Evolutionary conservation across 2,113 vertebrate species (phyloP).

Genomic region (Rhabdornis inornatus): DNA sequence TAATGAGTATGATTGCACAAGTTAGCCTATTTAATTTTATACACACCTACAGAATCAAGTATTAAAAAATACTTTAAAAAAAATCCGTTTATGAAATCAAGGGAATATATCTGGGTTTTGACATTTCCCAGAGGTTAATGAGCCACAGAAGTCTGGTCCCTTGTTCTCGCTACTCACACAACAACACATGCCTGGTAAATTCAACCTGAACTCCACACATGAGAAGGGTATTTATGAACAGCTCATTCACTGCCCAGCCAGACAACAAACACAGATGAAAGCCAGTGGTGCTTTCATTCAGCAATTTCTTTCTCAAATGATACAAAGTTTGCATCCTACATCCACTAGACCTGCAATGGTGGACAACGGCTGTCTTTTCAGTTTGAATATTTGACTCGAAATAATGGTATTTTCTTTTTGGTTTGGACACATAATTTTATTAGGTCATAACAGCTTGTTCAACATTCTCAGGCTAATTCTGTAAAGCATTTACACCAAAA

Average conservation of each 20-base stretch:
- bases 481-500: neutral
- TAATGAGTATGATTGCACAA: neutral
- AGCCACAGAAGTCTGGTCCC: neutral
- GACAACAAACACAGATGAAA: neutral
- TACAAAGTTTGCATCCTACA: fast-evolving
- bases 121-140: neutral
- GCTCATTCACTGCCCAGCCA: neutral
- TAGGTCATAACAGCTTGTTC: neutral
- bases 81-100: neutral
- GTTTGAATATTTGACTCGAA: neutral
- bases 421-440: neutral
- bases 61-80: neutral
- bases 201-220: neutral
- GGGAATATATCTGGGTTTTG: neutral
- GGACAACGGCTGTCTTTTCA: neutral
- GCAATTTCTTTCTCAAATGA: neutral
- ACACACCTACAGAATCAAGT: neutral
- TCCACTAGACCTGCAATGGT: neutral
- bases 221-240: neutral
- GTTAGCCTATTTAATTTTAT: neutral
- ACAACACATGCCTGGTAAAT: neutral
- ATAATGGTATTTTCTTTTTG: fast-evolving
- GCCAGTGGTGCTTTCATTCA: neutral
- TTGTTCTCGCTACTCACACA: neutral
- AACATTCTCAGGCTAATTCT: neutral